Evolutionary conservation across 2,888 invertebrate genomes (phyloP).

Genomic region (Agrilus cyanescens): DNA sequence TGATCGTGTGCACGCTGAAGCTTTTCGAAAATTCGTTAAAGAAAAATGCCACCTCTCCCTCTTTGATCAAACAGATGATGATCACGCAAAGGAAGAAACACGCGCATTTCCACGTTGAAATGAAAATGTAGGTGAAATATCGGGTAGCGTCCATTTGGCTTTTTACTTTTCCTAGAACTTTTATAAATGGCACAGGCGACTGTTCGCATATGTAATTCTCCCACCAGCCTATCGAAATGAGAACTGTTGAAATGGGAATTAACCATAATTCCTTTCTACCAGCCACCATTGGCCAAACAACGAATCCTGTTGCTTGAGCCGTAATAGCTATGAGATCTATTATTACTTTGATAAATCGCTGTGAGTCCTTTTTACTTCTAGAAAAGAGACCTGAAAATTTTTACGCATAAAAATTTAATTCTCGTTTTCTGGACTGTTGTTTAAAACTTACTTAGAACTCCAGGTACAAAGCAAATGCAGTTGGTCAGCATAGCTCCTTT

Average conservation of each 20-base stretch:
- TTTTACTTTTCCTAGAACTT: slow-evolving; percentile 64
- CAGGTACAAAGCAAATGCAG: slow-evolving; percentile 87
- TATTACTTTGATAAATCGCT: slow-evolving; percentile 63
- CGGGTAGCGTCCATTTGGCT: slow-evolving; percentile 67
- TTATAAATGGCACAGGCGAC: slow-evolving; percentile 69
- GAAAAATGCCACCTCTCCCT: slow-evolving; percentile 64
- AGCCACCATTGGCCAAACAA: slow-evolving; percentile 82
- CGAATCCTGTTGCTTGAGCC: slow-evolving; percentile 82
- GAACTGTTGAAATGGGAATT: slow-evolving; percentile 71
- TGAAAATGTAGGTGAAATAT: slow-evolving; percentile 81
- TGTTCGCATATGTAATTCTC: slow-evolving; percentile 88
- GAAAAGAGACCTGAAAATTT: slow-evolving; percentile 58
- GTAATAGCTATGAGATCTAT: slow-evolving; percentile 77
- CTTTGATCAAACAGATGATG: slow-evolving; percentile 60
- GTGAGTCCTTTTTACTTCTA: slow-evolving; percentile 69
- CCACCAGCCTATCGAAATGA: slow-evolving; percentile 95
- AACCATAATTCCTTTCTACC: slow-evolving; percentile 68
- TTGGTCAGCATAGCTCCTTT: slow-evolving; percentile 95
- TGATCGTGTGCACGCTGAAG: slow-evolving; percentile 68
- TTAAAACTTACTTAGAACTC: slow-evolving; percentile 44
- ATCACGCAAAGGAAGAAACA: slow-evolving; percentile 67
- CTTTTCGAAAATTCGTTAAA: slow-evolving; percentile 64
- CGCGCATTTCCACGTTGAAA: slow-evolving; percentile 84
- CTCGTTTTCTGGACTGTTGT: background rate
- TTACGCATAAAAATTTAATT: background rate